Conservation (phyloP, 2,113 vertebrate species). For the Arizona elegans region DNA sequence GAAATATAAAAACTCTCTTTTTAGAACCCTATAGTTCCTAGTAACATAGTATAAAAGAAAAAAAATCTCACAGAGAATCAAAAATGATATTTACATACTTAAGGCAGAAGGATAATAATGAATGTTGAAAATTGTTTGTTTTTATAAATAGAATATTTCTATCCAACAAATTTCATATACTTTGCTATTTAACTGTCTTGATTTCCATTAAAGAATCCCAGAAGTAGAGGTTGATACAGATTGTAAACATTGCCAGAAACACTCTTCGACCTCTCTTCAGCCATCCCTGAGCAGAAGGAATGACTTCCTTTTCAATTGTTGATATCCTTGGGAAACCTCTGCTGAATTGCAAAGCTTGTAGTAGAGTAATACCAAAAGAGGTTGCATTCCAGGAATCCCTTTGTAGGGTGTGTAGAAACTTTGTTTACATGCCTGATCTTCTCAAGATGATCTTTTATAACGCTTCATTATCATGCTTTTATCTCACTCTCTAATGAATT, state of each 20-base stretch:
- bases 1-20: not conserved
- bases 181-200: not conserved
- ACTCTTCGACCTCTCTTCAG: not conserved
- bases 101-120: not conserved
- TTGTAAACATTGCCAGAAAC: not conserved
- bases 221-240: not conserved
- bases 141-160: not conserved
- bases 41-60: not conserved
- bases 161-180: not conserved
- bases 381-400: constrained; percentile 9
- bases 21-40: not conserved
- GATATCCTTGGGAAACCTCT: not conserved
- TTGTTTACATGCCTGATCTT: constrained; percentile 16
- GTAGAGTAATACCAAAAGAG: not conserved
- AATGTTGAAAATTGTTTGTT: not conserved
- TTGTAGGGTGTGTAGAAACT: constrained; percentile 4
- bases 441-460: constrained; percentile 37
- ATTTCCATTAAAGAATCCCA: not conserved
- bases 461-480: constrained; percentile 15
- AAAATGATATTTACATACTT: not conserved
- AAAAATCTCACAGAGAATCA: not conserved
- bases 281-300: not conserved
- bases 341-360: not conserved
- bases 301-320: not conserved
- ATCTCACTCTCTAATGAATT: constrained; percentile 15